Evolutionary conservation across 2,113 vertebrate genomes (phyloP), one percentile per base, ranked within the genome.

Genomic region (Hoplias malabaricus): DNA sequence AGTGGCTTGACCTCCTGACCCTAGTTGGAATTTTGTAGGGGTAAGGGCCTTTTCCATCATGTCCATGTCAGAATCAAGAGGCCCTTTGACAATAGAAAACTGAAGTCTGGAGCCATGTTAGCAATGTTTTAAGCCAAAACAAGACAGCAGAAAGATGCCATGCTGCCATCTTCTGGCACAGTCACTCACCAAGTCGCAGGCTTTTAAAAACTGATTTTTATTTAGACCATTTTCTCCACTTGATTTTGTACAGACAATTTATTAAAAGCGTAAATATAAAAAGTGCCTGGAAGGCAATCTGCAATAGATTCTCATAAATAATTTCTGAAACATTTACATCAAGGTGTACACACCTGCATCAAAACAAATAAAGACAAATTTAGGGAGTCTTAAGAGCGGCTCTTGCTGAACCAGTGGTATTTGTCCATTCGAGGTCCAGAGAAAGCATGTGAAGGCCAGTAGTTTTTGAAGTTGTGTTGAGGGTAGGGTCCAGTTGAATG

Each of bases 341-440:
- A 57, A 65, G 23, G 42, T 50, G 31, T 56, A 43, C 56, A 74
- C 43, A 53, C 16, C 79, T 71, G 59, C 43, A 59, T 66, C 36
- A 23, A 38, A 53, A 79, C 11, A 56, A 16, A 48, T 33, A 63
- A 8, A 75, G 42, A 23, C 16, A 62, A 4, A 59, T 27, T 25
- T 8, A 2, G 43, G n/a, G 1, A 13, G 4, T 3, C 1, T 9
- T 69, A 92, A 16, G 91, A 93, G 1, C 89, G 86, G 71, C 88
- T 92, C 70, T 93, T 92, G 82, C 94, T 97, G 88, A 98, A 89
- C 97, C 97, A 99, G 85, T 98, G 98, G 88, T 96, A 98, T 65
- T 95, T 93, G 86, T 99, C 98, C 0, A 95, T 67, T 0, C 94
- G 88, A 0, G 89, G 94, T 42, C 92, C 93, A 0, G 83, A 2